These are phyloP conservation scores for Acleris emargana DNA, from an alignment of 2,888 invertebrate genomes.

Conservation along the genomic window DNA sequence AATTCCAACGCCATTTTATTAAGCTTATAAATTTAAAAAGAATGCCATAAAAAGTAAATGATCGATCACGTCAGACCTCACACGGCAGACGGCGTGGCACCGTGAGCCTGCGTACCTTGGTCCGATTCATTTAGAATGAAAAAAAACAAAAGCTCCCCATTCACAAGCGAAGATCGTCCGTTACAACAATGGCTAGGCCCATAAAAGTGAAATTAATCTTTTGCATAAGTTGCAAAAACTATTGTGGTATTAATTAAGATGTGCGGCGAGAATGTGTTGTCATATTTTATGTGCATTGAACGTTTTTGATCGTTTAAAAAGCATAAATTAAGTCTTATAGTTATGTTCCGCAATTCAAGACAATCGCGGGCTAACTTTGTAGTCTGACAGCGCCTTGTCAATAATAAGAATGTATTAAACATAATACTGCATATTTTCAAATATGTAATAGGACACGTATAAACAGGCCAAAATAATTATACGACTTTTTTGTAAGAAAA, in stretches of 20 bases:
- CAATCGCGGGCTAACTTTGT: no score
- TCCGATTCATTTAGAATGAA: slow-evolving; percentile 27
- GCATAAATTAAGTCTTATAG: no score
- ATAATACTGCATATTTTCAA: no score
- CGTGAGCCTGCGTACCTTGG: slow-evolving; percentile 23
- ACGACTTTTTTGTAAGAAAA: no score
- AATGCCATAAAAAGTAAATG: slow-evolving; percentile 34
- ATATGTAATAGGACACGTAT: no score
- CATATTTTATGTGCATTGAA: no score
- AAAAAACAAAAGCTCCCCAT: slow-evolving; percentile 31
- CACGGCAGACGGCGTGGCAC: slow-evolving; percentile 55
- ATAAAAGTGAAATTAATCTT: slow-evolving; percentile 29
- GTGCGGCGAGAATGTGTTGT: not conserved
- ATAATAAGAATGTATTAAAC: no score
- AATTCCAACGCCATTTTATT: slow-evolving; percentile 22
- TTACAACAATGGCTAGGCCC: slow-evolving; percentile 12
- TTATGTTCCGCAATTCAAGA: no score
- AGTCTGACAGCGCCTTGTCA: no score
- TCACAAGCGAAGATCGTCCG: slow-evolving; percentile 21
- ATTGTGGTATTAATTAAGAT: not conserved
- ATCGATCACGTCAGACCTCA: slow-evolving; percentile 44
- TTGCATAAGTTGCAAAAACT: slow-evolving; percentile 3
- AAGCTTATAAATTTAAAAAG: slow-evolving; percentile 32
- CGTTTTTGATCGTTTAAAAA: no score
- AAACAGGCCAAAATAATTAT: no score